These are phyloP conservation scores for Microcebus jonahi DNA, from an alignment of 2,113 vertebrate species.

Conservation along the genomic window DNA sequence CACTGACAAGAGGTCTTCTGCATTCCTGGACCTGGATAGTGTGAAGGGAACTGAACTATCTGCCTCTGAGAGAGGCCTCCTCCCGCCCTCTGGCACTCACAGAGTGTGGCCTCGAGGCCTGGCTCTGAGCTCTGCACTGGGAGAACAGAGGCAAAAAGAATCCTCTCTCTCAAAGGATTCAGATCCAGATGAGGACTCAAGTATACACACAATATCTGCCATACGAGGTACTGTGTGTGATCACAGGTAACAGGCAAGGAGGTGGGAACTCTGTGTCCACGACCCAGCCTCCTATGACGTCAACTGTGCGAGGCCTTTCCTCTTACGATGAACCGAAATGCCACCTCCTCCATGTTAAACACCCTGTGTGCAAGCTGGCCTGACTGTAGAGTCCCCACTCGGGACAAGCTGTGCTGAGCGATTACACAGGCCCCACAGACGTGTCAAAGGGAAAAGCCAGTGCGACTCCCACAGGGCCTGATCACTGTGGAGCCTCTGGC, in stretches of 20 bases:
- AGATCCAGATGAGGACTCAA: neutral
- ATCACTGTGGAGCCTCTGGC: neutral
- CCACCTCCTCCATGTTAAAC: neutral
- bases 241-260: neutral
- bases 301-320: neutral
- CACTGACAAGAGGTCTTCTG: neutral
- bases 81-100: neutral
- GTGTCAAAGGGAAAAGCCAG: neutral
- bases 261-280: neutral
- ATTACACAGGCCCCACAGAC: neutral
- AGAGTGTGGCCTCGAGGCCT: neutral
- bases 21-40: neutral
- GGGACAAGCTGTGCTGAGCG: neutral
- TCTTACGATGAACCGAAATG: neutral
- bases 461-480: neutral
- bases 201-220: neutral
- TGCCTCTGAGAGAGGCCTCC: neutral
- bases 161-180: neutral
- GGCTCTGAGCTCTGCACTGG: neutral
- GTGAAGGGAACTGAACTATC: neutral
- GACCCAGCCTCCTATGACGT: neutral
- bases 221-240: neutral
- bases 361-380: neutral
- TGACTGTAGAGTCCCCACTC: neutral
- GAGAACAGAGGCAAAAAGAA: neutral